Evolutionary conservation across 2,797 vertebrate species (phyloP).

Genomic region (Myiothlypis chrysogaster): DNA sequence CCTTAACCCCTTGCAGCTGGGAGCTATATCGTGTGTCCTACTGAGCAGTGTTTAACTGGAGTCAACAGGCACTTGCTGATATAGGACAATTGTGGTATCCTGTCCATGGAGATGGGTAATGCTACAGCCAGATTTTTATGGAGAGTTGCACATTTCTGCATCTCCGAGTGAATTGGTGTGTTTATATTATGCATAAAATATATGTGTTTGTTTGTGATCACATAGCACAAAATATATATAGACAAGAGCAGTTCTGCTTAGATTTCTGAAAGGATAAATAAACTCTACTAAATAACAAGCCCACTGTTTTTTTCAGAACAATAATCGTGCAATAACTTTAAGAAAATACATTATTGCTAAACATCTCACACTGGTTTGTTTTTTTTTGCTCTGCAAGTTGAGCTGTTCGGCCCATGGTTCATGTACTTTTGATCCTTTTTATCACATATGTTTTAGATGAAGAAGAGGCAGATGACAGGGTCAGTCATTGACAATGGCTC

Average conservation of each 20-base stretch:
- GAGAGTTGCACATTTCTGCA: neutral
- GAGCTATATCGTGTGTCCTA: neutral
- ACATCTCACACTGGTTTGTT: accelerated
- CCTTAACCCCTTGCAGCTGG: neutral
- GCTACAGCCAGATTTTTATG: neutral
- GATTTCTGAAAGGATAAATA: neutral
- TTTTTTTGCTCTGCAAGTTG: neutral
- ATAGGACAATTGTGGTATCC: neutral
- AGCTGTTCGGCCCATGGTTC: neutral
- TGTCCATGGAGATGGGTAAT: neutral
- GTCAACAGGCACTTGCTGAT: neutral
- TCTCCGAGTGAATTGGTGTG: accelerated
- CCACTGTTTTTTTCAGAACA: neutral
- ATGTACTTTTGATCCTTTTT: neutral
- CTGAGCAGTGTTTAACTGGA: neutral
- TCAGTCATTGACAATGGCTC: neutral
- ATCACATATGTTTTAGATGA: neutral
- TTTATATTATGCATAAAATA: neutral
- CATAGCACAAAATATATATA: neutral
- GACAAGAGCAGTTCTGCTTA: neutral
- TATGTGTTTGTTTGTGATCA: neutral
- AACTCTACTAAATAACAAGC: accelerated
- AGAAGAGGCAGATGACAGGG: neutral
- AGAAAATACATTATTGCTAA: neutral
- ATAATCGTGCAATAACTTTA: neutral